Percentiles rank a stretch among this genome's conserved stretches.
Evolutionary conservation across 1,140 invertebrate genomes (phyloP).

Genomic region (Drosophila kepulauana): DNA sequence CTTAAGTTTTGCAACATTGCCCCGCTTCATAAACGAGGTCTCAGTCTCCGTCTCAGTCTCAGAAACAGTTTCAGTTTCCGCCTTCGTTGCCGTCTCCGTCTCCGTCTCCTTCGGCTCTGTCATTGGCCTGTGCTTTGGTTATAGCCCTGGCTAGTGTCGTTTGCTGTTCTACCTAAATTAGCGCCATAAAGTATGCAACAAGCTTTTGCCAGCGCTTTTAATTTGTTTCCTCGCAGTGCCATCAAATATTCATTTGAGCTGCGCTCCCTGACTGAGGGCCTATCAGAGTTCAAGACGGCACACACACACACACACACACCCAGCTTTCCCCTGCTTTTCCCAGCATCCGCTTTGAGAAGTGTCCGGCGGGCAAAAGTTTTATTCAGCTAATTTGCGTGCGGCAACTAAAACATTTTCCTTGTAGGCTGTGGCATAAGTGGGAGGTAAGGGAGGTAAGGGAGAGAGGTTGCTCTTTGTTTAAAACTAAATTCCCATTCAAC

Average conservation of each 20-base stretch:
- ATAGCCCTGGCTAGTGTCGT: conserved; percentile 22
- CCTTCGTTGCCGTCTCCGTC: neutral
- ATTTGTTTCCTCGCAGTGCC: conserved; percentile 64
- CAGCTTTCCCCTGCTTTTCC: neutral
- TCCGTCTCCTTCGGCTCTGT: neutral
- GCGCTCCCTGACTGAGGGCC: conserved; percentile 32
- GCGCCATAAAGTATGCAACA: conserved; percentile 82
- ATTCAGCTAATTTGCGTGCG: conserved; percentile 71
- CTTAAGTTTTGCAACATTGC: conserved; percentile 62
- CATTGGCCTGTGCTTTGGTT: neutral
- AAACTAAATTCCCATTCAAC: conserved; percentile 73
- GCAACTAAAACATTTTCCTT: conserved; percentile 73
- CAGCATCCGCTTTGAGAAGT: neutral
- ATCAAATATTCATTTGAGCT: conserved; percentile 80
- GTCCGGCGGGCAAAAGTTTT: conserved; percentile 59
- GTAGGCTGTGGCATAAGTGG: conserved; percentile 37
- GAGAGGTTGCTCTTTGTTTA: conserved; percentile 53
- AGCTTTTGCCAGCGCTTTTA: conserved; percentile 73
- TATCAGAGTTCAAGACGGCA: conserved; percentile 56
- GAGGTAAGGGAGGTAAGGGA: neutral
- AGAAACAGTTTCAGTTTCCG: neutral
- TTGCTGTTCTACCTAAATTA: conserved; percentile 66
- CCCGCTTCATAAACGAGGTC: conserved; percentile 29
- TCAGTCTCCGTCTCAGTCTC: neutral
- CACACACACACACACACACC: neutral